Evolutionary conservation across 2,113 vertebrate genomes (phyloP).

Genomic region (Reinhardtius hippoglossoides): DNA sequence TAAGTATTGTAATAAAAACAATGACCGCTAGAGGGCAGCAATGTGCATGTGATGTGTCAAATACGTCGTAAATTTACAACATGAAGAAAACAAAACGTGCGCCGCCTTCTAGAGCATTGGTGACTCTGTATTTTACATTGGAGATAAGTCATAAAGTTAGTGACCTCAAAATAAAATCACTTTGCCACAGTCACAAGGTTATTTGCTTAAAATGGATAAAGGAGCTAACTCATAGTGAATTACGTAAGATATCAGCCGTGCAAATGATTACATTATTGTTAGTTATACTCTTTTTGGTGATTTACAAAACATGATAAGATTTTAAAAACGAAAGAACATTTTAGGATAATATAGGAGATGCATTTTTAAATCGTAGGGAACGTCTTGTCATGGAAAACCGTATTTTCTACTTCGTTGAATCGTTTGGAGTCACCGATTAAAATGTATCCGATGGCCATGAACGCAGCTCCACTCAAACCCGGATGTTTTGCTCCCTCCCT

Average conservation of each 20-base stretch:
- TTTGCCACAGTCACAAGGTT: not conserved
- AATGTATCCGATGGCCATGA: rapidly evolving
- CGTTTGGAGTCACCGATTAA: rapidly evolving
- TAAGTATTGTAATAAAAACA: not conserved
- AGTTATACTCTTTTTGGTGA: not conserved
- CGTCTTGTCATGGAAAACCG: too few species aligned
- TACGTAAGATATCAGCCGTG: not conserved
- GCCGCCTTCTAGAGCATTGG: not conserved
- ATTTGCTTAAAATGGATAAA: not conserved
- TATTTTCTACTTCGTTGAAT: not conserved
- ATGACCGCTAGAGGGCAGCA: conserved; percentile 17
- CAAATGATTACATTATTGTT: not conserved
- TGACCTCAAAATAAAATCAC: not conserved
- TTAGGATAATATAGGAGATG: too few species aligned
- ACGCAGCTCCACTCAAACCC: conserved; percentile 35
- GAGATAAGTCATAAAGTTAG: not conserved
- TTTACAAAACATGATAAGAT: too few species aligned
- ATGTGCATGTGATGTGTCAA: rapidly evolving
- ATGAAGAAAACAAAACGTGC: conserved; percentile 5
- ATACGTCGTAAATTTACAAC: not conserved
- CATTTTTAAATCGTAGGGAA: too few species aligned
- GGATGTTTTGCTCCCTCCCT: conserved; percentile 64
- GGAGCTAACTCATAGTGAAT: not conserved
- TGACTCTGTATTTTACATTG: not conserved
- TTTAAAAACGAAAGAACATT: too few species aligned